Evolutionary conservation across 2,888 invertebrate genomes (phyloP).

Genomic region (Siphonodentalium dalli): DNA sequence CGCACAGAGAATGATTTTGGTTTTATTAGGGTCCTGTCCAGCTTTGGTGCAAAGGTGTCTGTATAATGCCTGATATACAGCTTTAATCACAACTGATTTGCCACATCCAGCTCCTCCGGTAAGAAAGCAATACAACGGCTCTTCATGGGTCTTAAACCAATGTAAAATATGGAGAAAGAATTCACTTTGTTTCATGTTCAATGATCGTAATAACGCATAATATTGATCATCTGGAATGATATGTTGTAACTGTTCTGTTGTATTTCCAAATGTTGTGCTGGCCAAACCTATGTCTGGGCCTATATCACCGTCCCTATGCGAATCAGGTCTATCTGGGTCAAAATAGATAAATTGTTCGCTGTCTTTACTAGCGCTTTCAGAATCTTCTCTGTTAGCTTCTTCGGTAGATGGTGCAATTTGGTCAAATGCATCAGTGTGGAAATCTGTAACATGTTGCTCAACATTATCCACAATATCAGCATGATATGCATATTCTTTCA

Average conservation of each 20-base stretch:
- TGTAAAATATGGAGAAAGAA: constrained; percentile 13
- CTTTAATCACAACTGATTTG: constrained; percentile 29
- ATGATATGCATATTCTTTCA: constrained; percentile 6
- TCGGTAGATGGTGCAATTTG: constrained; percentile 7
- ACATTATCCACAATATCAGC: background rate
- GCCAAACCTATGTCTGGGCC: constrained; percentile 5
- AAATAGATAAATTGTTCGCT: too few species aligned
- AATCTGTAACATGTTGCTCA: too few species aligned
- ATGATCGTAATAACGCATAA: background rate
- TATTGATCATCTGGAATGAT: constrained; percentile 20
- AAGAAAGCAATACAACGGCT: constrained; percentile 24
- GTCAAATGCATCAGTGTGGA: background rate
- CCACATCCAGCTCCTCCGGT: constrained; percentile 39
- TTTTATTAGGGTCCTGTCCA: too few species aligned
- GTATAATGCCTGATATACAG: constrained; percentile 32
- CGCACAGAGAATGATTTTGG: too few species aligned
- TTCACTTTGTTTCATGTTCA: constrained; percentile 11
- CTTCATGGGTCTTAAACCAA: background rate
- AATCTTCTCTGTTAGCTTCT: background rate
- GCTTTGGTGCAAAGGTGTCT: too few species aligned
- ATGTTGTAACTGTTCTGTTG: constrained; percentile 15
- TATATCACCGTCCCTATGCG: constrained; percentile 11
- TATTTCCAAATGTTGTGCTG: background rate
- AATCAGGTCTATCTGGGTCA: constrained; percentile 1
- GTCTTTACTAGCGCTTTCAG: background rate